Evolutionary conservation across 2,113 vertebrate species (phyloP), one percentile per base, ranked within the genome.

Genomic region (Carassius carassius): DNA sequence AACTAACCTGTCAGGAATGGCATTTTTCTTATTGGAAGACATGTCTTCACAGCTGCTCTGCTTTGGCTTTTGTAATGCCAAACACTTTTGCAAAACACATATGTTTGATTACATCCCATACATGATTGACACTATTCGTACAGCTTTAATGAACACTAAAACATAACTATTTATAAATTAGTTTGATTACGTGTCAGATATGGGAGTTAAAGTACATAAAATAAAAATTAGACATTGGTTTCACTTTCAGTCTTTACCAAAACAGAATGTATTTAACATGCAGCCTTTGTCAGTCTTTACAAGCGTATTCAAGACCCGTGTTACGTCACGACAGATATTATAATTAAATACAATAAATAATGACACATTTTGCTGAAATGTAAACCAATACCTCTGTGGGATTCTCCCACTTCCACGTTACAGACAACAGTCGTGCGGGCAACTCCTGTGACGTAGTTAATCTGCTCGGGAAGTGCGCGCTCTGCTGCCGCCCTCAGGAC

Each of bases 1-100:
- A 49, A 16, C 78, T 72, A 70, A 93, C 92, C 92, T 89, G 81
- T 93, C 91, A 23, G 92, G 92, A 25, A 93, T 76, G 0, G 32
- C 87, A 69, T 80, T 82, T 70, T 83, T 90, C 49, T 81, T 90
- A 3, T 82, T 56, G 8, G 25, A 11, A 62, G 81, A 13, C 90
- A 91, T 93, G 51, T 85, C 14, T 75, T 60, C n/a, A 60, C 14
- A 54, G 67, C 69, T 54, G 58, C 69, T 29, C 29, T 74, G 74
- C 23, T 44, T 12, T 2, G 49, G 19, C 25, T 4, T 58, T 41
- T 32, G 44, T 56, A 25, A 41, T 51, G 16, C n/a, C 23, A 58
- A 21, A 37, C n/a, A 49, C 29, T 41, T n/a, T 10, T 4, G 6
- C 9, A 54, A 47, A 49, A 84, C 16, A 84, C 6, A 83, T 16